These are phyloP conservation scores for Rallus crepitans DNA, from an alignment of 2,797 vertebrate genomes.

Conservation along the genomic window DNA sequence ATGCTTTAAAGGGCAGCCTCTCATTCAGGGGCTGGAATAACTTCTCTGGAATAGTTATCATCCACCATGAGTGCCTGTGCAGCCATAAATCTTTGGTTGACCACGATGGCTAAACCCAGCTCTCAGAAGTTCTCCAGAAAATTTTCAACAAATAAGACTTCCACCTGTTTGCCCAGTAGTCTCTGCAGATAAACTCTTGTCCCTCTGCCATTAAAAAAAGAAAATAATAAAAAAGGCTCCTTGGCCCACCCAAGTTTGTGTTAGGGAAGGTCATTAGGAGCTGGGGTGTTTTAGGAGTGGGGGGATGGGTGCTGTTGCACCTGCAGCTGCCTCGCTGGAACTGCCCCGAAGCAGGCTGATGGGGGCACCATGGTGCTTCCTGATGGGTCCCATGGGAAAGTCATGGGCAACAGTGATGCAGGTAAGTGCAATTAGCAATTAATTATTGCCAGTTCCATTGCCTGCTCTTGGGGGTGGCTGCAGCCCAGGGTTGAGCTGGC, in stretches of 20 bases:
- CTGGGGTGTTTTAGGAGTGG: not conserved
- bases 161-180: not conserved
- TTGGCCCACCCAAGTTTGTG: not conserved
- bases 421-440: not conserved
- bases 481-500: not conserved
- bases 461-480: not conserved
- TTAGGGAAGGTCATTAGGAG: not conserved
- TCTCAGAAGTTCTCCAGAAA: not conserved
- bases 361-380: fast-evolving
- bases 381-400: fast-evolving
- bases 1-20: constrained; percentile 31
- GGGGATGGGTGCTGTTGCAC: fast-evolving
- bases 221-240: not conserved
- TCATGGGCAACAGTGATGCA: fast-evolving
- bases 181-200: not conserved
- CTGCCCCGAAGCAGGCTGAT: fast-evolving
- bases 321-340: not conserved
- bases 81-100: fast-evolving
- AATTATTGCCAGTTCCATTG: not conserved
- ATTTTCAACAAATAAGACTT: not conserved
- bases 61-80: fast-evolving
- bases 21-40: not conserved
- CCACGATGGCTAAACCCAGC: not conserved
- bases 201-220: not conserved
- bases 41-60: not conserved